Evolutionary conservation across 2,113 vertebrate species (phyloP).

Genomic region (Oxyura jamaicensis): DNA sequence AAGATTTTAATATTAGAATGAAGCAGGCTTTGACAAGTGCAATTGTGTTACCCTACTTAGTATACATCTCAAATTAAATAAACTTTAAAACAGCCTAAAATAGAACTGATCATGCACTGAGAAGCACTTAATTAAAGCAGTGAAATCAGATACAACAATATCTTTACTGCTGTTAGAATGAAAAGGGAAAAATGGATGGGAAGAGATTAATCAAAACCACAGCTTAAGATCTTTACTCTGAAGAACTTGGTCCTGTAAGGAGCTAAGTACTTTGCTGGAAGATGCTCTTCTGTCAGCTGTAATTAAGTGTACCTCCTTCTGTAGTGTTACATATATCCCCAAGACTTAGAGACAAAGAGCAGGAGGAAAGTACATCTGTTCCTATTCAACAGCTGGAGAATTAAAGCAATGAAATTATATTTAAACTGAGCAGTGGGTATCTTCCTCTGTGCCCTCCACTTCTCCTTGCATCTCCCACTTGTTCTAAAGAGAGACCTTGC

Average conservation of each 20-base stretch:
- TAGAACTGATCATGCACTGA: not conserved
- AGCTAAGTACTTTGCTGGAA: not conserved
- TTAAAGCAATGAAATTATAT: not conserved
- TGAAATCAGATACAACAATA: not conserved
- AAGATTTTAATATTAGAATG: not conserved
- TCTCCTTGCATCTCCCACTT: not conserved
- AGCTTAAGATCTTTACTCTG: not conserved
- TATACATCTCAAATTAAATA: not conserved
- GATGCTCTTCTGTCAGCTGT: not conserved
- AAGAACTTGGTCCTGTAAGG: not conserved
- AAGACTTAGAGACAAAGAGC: not conserved
- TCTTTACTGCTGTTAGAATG: not conserved
- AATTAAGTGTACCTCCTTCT: not conserved
- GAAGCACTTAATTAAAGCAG: conserved; percentile 22
- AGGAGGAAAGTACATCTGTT: not conserved
- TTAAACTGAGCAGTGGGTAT: not conserved
- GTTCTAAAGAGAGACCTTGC: not conserved
- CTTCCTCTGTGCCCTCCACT: not conserved
- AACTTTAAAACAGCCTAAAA: not conserved
- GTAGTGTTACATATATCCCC: not conserved
- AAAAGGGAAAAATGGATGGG: not conserved
- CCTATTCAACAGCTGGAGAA: not conserved
- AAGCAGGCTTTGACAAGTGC: not conserved
- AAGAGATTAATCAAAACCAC: not conserved
- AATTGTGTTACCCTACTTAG: not conserved